Evolutionary conservation across 2,797 vertebrate species (phyloP).

Genomic region (Thripadectes ignobilis): DNA sequence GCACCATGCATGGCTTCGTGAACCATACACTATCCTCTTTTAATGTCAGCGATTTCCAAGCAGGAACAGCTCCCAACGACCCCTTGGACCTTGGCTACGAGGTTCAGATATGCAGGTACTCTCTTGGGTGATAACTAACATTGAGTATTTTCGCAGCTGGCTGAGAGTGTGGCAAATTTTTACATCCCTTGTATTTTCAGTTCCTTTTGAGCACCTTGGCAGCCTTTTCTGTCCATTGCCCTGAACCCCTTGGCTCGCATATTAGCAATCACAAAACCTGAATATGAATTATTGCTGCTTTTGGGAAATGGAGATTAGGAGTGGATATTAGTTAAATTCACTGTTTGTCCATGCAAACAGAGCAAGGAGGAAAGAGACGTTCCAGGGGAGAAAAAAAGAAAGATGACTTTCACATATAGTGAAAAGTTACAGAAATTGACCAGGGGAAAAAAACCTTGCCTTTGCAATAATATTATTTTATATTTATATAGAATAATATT

Average conservation of each 20-base stretch:
- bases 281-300: neutral
- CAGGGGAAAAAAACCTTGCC: neutral
- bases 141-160: neutral
- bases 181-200: neutral
- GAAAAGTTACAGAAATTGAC: neutral
- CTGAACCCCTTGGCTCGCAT: neutral
- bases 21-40: conserved; percentile 94
- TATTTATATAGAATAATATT: neutral
- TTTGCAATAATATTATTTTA: neutral
- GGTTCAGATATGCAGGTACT: conserved; percentile 91
- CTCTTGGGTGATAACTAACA: neutral
- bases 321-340: neutral
- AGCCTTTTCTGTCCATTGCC: neutral
- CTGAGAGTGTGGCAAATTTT: neutral
- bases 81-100: conserved; percentile 84
- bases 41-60: conserved; percentile 92
- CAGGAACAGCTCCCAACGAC: conserved; percentile 82
- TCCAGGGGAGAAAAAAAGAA: neutral
- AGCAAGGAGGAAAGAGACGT: neutral
- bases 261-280: neutral
- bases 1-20: conserved; percentile 93
- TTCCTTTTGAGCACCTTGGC: neutral
- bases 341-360: neutral
- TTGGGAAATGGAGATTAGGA: neutral
- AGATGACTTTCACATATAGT: neutral